Percentiles rank a stretch among this genome's conserved stretches.
These are phyloP conservation scores for Campoletis sonorensis DNA, from an alignment of 1,140 invertebrate genomes.

Conservation along the genomic window DNA sequence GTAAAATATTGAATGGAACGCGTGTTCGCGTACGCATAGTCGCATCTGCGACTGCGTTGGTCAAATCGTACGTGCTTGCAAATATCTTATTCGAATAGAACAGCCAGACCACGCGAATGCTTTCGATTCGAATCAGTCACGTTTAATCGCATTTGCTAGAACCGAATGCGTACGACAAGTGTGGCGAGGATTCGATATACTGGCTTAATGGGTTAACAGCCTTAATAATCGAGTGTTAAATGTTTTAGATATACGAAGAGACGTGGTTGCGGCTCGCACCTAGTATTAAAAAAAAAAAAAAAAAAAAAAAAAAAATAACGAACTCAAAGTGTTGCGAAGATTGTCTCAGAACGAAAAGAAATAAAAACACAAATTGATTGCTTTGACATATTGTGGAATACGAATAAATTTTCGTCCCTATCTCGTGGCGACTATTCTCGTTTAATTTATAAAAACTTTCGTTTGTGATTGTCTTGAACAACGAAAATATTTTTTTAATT, in stretches of 20 bases:
- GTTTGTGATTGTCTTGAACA: too few relatives aligned
- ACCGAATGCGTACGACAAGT: constrained; percentile 24
- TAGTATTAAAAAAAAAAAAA: too few relatives aligned
- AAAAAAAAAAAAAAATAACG: too few relatives aligned
- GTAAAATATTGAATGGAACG: background rate
- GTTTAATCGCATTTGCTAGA: constrained; percentile 44
- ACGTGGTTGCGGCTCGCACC: too few relatives aligned
- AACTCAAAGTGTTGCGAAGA: too few relatives aligned
- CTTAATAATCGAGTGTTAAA: background rate
- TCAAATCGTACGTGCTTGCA: constrained; percentile 11
- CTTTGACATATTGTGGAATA: too few relatives aligned
- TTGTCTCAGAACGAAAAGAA: too few relatives aligned
- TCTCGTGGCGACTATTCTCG: too few relatives aligned
- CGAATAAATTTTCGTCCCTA: too few relatives aligned
- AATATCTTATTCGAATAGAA: background rate
- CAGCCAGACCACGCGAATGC: constrained; percentile 8
- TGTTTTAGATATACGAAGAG: background rate
- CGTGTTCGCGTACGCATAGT: constrained; percentile 27
- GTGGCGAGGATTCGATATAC: constrained; percentile 1
- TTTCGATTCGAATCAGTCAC: constrained; percentile 49
- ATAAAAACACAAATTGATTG: too few relatives aligned
- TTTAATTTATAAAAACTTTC: too few relatives aligned
- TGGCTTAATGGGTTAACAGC: constrained; percentile 26
- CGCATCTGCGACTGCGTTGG: background rate
- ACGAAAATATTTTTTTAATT: too few relatives aligned